phyloP scores from a whole-genome alignment of 1,140 invertebrate species.

The Drosophila persimilis region DNA sequence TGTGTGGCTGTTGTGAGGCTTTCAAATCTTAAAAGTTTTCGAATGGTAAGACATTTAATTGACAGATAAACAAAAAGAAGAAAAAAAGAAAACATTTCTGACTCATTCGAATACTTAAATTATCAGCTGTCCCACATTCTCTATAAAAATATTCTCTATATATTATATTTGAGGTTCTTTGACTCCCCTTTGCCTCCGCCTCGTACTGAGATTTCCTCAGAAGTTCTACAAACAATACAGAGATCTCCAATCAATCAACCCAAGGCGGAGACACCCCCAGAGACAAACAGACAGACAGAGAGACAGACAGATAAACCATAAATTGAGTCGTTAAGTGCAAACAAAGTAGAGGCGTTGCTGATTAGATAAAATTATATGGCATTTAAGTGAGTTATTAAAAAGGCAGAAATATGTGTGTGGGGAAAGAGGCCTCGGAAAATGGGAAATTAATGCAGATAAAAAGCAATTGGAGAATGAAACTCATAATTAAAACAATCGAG shows the following conservation, averaged over 20 bases:
- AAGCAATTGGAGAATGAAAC: too few relatives aligned
- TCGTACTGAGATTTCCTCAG: too few relatives aligned
- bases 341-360: conserved; percentile 49
- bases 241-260: conserved; percentile 51
- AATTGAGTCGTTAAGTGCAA: conserved; percentile 70
- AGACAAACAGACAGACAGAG: conserved; percentile 18
- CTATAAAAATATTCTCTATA: too few relatives aligned
- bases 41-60: too few relatives aligned
- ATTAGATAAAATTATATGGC: conserved; percentile 67
- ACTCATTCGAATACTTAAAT: too few relatives aligned
- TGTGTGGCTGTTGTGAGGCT: too few relatives aligned
- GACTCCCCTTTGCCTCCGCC: not conserved
- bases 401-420: conserved; percentile 15
- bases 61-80: too few relatives aligned
- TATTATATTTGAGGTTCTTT: not conserved
- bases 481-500: too few relatives aligned
- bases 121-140: too few relatives aligned
- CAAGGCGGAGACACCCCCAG: conserved; percentile 10
- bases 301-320: conserved; percentile 46
- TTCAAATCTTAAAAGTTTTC: too few relatives aligned
- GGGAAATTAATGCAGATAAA: not conserved
- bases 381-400: conserved; percentile 48
- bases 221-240: conserved; percentile 19
- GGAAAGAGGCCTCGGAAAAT: not conserved
- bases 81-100: too few relatives aligned